A percentile compares a stretch with the other conserved stretches of the same genome.
Evolutionary conservation across 2,113 vertebrate species (phyloP).

Genomic region (Sinocyclocheilus anshuiensis): DNA sequence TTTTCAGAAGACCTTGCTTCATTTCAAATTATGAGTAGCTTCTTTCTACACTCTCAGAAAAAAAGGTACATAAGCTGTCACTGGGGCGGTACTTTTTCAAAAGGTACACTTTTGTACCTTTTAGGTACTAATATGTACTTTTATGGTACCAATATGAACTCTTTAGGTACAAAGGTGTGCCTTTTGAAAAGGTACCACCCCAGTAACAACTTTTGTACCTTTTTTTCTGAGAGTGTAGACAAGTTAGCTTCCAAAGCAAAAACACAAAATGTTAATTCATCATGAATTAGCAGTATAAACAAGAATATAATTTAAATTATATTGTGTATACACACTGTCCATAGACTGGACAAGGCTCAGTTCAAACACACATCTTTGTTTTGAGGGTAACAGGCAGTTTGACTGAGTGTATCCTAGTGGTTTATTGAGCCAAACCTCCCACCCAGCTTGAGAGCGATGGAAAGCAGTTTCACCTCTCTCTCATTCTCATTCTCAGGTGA

Average conservation of each 20-base stretch:
- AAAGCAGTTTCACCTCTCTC: conserved; percentile 30
- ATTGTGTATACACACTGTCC: neutral
- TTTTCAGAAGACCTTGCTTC: neutral
- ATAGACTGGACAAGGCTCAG: neutral
- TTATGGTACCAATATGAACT: too few relatives aligned
- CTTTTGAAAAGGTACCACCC: too few relatives aligned
- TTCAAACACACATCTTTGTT: neutral
- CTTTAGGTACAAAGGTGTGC: too few relatives aligned
- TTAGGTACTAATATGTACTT: too few relatives aligned
- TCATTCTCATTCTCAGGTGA: conserved; percentile 37
- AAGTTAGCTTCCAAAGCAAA: neutral
- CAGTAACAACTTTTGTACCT: too few relatives aligned
- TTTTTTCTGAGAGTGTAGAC: too few relatives aligned
- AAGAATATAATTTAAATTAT: neutral
- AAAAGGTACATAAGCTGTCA: too few relatives aligned
- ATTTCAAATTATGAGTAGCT: neutral
- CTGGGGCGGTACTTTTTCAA: too few relatives aligned
- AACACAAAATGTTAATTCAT: neutral
- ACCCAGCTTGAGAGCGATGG: conserved; percentile 40
- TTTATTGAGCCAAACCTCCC: conserved; percentile 32
- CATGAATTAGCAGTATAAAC: neutral
- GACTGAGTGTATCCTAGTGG: conserved; percentile 24
- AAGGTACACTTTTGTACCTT: too few relatives aligned
- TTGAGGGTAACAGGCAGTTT: conserved; percentile 22
- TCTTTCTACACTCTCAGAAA: too few relatives aligned